Evolutionary conservation across 2,113 vertebrate species (phyloP), one percentile per base, ranked within the genome.

Genomic region (Mobula birostris): DNA sequence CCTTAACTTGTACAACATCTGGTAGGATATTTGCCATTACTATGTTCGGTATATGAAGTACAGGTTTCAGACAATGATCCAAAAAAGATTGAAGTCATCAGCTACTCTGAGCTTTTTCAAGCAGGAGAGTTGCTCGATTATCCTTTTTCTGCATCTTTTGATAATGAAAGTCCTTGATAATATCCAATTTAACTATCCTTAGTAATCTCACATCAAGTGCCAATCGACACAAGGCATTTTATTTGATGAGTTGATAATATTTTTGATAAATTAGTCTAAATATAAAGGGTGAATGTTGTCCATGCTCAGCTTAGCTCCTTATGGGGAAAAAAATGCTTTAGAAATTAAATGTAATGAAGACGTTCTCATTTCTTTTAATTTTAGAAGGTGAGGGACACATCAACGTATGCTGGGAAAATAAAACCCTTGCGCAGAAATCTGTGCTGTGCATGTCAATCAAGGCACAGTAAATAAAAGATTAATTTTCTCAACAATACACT

Each of bases 81-180:
- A 96, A 94, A 96, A 19, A 70, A 93, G 36, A 48, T 93, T 80
- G 63, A 95, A 95, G 74, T 68, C 27, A 9, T 96, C 94, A 96
- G 79, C 95, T 95, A 95, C 83, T 66, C 6, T 83, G 9, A 32
- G 61, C 94, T 72, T 94, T 58, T 94, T 94, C 48, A 27, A 94
- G 94, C 90, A 95, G 91, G 61, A 94, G 79, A 27, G 68, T 32
- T 17, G 9, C 56, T 74, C 74, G 91, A 93, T 93, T 74, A 0
- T 95, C 94, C 17, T 72, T 94, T 93, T 82, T 83, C 21, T 63
- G 90, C 94, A 80, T 78, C 61, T 72, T 19, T 1, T 85, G 94
- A 83, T 58, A 0, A 8, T 72, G 94, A 0, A 1, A 29, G 82
- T 32, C 32, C 94, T 56, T 11, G 29, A 76, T 56, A 74, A 27